Evolutionary conservation across 1,140 invertebrate genomes (phyloP), one percentile per base, ranked within the genome.

Genomic region (Drosophila erecta): DNA sequence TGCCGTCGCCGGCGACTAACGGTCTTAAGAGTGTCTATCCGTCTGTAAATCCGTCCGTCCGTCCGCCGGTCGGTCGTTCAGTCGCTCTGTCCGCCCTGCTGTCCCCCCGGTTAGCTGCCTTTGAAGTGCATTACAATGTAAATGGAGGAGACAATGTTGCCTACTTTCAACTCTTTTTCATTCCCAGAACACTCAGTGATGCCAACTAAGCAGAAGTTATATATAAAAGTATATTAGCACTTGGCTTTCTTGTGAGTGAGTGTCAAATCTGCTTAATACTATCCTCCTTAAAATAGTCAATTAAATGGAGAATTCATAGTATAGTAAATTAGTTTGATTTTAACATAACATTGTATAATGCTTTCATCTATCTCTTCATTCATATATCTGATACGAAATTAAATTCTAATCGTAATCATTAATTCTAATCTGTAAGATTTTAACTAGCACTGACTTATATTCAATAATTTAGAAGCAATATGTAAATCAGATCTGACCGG

Each of bases 41-140:
- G 24, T 57, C 54, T 64, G 53, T 59, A 40, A n/a, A 22, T 81
- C 50, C 53, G 37, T 47, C 27, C 51, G 38, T 43, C 47, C 50
- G 58, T 38, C 38, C 17, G 38, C 37, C 51, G 4, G 4, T 22
- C 22, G 22, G 22, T 22, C 22, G 38, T 12, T 44, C 30, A 5
- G 15, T 51, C 35, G 20, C 7, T 22, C 35, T 46, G 55, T 79
- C n/a, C 38, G 22, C 20, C 30, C 35, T 50, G 14, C 49, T 46
- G 54, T 55, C 40, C 35, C 55, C 74, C 74, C 76, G 64, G 46
- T 83, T 79, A 84, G 71, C 57, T 83, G 80, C 70, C 76, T 79
- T 84, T 84, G 76, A 84, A 84, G 80, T 84, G 80, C 80, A 84
- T 84, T 84, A 84, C 80, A 84, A 84, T 84, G 80, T 84, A 84